Percentiles rank a stretch among this genome's conserved stretches.
phyloP scores from a whole-genome alignment of 2,113 vertebrate species.

The Poecile atricapillus region DNA sequence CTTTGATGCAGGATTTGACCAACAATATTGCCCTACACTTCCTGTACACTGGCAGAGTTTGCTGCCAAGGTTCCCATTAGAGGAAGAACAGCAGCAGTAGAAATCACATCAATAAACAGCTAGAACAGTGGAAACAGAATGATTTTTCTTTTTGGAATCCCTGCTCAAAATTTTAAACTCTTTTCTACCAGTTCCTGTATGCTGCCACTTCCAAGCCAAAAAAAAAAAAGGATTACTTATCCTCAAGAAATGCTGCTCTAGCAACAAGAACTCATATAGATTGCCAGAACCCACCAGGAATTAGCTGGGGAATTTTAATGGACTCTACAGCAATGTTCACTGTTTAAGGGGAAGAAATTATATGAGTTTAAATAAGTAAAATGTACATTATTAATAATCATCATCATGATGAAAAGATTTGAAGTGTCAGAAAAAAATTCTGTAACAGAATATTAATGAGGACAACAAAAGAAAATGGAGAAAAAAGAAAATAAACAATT shows the following conservation, averaged over 20 bases:
- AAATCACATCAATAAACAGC: not conserved
- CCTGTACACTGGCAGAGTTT: not conserved
- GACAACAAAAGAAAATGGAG: conserved; percentile 6
- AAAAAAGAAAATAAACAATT: conserved; percentile 41
- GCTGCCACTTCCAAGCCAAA: not conserved
- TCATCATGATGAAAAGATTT: not conserved
- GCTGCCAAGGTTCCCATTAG: not conserved
- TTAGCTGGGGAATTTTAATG: conserved; percentile 46
- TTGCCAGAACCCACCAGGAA: conserved; percentile 10
- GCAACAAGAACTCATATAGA: not conserved
- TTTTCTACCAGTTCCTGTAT: not conserved
- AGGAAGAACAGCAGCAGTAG: not conserved
- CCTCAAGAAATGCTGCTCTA: not conserved
- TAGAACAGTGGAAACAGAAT: not conserved
- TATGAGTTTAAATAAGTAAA: conserved; percentile 35
- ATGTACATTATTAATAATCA: conserved; percentile 51
- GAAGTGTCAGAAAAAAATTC: not conserved
- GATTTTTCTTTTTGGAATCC: not conserved
- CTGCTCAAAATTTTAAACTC: not conserved
- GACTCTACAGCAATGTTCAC: conserved; percentile 25
- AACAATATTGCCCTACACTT: not conserved
- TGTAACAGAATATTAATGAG: conserved; percentile 23
- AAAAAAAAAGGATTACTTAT: not conserved
- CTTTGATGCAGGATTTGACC: not conserved
- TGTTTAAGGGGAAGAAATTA: not conserved